Conservation (phyloP, 2,113 vertebrate genomes). For the Aythya baeri region DNA sequence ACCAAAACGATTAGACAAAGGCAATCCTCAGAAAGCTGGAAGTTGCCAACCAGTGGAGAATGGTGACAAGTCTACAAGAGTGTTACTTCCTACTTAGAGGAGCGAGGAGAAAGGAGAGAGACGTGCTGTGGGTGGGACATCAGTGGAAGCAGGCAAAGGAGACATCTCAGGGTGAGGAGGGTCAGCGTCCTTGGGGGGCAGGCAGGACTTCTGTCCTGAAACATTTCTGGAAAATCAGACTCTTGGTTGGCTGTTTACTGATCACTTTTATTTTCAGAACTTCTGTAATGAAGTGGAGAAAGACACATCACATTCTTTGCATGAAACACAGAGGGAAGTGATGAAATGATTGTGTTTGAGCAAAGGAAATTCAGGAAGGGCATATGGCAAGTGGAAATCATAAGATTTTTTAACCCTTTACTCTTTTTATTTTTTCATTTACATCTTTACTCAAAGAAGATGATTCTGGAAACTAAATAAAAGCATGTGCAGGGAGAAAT, state of each 20-base stretch:
- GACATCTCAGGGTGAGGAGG: background rate
- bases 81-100: background rate
- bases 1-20: slow-evolving; percentile 37
- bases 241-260: background rate
- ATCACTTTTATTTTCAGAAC: background rate
- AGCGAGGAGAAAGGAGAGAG: background rate
- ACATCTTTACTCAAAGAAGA: background rate
- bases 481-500: background rate
- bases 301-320: background rate
- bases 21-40: slow-evolving; percentile 17
- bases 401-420: background rate
- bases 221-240: background rate
- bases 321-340: background rate
- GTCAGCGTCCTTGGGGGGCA: background rate
- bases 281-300: background rate
- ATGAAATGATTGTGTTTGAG: background rate
- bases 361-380: background rate
- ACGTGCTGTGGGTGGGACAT: background rate
- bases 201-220: background rate
- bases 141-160: background rate
- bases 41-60: slow-evolving; percentile 33
- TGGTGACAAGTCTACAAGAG: background rate
- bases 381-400: background rate
- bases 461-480: background rate
- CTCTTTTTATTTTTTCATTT: too few relatives aligned